A percentile compares a stretch with the other conserved stretches of the same genome.
Evolutionary conservation across 2,888 invertebrate species (phyloP).

Genomic region (Hypomecis punctinalis): DNA sequence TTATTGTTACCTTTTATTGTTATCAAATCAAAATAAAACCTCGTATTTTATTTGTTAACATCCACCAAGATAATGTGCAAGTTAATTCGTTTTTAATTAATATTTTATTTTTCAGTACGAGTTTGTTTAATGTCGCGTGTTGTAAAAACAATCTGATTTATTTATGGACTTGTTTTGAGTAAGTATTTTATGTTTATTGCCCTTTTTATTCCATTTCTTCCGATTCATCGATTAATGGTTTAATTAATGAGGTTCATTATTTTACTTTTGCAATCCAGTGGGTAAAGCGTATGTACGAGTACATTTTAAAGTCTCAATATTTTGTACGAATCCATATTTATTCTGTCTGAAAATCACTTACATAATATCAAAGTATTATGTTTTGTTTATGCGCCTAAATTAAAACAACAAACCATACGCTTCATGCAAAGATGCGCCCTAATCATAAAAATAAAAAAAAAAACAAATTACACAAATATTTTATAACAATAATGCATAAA

Average conservation of each 20-base stretch:
- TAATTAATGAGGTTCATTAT: neutral
- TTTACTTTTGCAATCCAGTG: neutral
- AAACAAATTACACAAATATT: too few species aligned
- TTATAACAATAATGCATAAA: too few species aligned
- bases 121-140: conserved; percentile 32
- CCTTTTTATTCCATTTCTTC: conserved; percentile 12
- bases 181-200: conserved; percentile 4
- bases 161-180: conserved; percentile 8
- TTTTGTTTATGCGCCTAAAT: too few species aligned
- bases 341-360: too few species aligned
- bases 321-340: too few species aligned
- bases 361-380: too few species aligned
- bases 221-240: neutral
- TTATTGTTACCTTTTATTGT: conserved; percentile 46
- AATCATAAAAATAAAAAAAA: too few species aligned
- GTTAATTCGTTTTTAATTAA: conserved; percentile 38
- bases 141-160: conserved; percentile 32
- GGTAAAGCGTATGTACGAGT: neutral
- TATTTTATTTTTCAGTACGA: conserved; percentile 38
- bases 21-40: conserved; percentile 51
- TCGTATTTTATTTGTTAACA: conserved; percentile 50
- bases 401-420: too few species aligned
- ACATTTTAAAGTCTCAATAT: too few species aligned
- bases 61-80: conserved; percentile 38
- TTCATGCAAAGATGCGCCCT: too few species aligned